Conservation (phyloP, 2,888 invertebrate species). For the Tenthredo amoena region DNA sequence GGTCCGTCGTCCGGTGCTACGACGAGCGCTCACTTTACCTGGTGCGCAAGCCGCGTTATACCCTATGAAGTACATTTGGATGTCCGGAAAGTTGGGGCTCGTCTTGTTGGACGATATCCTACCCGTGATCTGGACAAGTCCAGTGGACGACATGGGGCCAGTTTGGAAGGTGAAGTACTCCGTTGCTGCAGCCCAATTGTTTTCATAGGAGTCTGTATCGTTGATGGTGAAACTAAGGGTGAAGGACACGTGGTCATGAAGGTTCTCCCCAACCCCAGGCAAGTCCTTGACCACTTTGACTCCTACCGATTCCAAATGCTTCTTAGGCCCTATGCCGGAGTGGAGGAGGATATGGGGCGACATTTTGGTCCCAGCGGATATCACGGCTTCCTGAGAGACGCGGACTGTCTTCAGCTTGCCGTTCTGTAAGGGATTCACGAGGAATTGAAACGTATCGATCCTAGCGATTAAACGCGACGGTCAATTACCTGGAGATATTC, state of each 20-base stretch:
- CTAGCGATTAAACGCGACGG: not conserved
- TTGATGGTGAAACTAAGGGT: not conserved
- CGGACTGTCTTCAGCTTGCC: not conserved
- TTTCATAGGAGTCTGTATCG: not conserved
- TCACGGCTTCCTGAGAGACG: not conserved
- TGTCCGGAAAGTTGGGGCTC: not conserved
- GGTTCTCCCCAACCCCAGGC: slow-evolving; percentile 15
- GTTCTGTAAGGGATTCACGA: not conserved
- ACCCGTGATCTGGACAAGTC: not conserved
- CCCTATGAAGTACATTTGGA: slow-evolving; percentile 65
- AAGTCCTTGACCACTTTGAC: slow-evolving; percentile 4
- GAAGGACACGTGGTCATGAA: not conserved
- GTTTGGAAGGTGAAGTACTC: slow-evolving; percentile 80
- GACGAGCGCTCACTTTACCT: not conserved
- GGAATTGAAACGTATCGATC: not conserved
- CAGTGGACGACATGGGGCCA: not conserved
- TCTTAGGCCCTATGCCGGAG: not conserved
- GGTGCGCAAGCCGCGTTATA: not conserved
- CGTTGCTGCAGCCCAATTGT: slow-evolving; percentile 82
- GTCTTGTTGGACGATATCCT: not conserved
- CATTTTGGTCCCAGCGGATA: not conserved
- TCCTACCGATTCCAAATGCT: not conserved
- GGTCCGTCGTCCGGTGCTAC: not conserved
- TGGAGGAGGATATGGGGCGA: not conserved
- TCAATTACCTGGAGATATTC: not conserved